Base-by-base conservation (phyloP, 2,797 vertebrate genomes). In the Coilia nasus region DNA sequence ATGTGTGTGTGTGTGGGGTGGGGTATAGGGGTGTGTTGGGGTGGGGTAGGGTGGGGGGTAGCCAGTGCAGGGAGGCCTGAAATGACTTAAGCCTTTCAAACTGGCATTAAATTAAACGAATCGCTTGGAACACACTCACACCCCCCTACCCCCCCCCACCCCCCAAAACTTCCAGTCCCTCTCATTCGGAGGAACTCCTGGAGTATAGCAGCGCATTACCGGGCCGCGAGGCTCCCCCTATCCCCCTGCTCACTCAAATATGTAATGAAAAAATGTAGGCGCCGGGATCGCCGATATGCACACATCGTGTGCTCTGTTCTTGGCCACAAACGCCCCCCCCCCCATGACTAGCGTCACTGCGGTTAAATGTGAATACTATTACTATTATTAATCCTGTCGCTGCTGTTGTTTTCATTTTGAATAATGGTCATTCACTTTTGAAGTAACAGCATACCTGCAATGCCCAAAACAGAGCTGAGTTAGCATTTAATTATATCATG, bases 81-180 rank as follows among this genome's bases (percentile, higher is more conserved):
- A 90, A 89, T 90, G 89, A 88, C 85, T 90, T 54, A 90, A 90
- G 88, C 87, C 91, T 91, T 91, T 91, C 86, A 87, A 91, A 92
- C 89, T 87, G 90, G 89, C 91, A 90, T 93, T 89, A 91, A 91
- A 90, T 93, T 88, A 91, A 85, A 90, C 88, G 86, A 90, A 88
- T 90, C 89, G 90, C 89, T 90, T 89, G 59, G 80, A 89, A 85
- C 82, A 88, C 89, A 87, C 88, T 88, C 81, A 19, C 82, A 11
- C 83, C 85, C 85, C 85, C 88, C 50, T 1, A 54, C 50, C 2
- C 50, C 14, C 50, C 50, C 50, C 14, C 7, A 6, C 82, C 15
- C 81, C 59, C 75, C 17, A 81, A 88, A 82, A 86, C 83, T 89
- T 71, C 81, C 85, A 75, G 86, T 86, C 86, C 85, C 85, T 88